These are phyloP conservation scores for Pecten maximus DNA, from an alignment of 2,888 invertebrate species.

Conservation along the genomic window DNA sequence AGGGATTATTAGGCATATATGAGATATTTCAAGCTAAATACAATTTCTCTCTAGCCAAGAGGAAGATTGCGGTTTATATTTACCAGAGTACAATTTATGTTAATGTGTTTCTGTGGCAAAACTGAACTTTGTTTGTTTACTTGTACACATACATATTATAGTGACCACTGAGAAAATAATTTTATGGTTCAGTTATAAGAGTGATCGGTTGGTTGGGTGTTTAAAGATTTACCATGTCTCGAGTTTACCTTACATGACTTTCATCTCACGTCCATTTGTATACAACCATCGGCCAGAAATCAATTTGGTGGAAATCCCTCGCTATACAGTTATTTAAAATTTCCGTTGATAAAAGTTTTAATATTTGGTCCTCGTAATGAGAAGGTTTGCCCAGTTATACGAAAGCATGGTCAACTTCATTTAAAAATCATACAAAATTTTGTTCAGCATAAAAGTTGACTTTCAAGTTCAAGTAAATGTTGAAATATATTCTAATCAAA, in stretches of 20 bases:
- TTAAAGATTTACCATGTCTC: background rate
- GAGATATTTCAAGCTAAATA: too few relatives aligned
- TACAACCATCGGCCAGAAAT: conserved; percentile 18
- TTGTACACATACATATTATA: background rate
- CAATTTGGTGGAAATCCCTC: conserved; percentile 8
- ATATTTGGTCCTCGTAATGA: background rate
- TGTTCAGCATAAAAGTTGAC: background rate
- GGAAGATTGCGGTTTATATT: too few relatives aligned
- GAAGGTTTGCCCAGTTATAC: background rate
- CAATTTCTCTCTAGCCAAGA: too few relatives aligned
- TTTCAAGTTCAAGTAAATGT: background rate
- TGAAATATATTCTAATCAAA: background rate
- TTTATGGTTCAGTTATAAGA: background rate
- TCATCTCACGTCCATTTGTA: conserved; percentile 33
- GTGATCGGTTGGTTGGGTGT: background rate
- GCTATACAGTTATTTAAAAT: background rate
- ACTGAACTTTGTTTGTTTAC: background rate
- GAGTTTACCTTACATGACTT: background rate
- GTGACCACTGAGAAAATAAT: background rate
- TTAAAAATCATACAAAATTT: background rate
- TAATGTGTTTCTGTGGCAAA: background rate
- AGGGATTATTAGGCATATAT: too few relatives aligned
- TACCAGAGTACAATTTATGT: too few relatives aligned
- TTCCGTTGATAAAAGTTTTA: conserved; percentile 24
- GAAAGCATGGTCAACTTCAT: background rate